Evolutionary conservation across 2,113 vertebrate species (phyloP), one percentile per base, ranked within the genome.

Genomic region (Ornithorhynchus anatinus): DNA sequence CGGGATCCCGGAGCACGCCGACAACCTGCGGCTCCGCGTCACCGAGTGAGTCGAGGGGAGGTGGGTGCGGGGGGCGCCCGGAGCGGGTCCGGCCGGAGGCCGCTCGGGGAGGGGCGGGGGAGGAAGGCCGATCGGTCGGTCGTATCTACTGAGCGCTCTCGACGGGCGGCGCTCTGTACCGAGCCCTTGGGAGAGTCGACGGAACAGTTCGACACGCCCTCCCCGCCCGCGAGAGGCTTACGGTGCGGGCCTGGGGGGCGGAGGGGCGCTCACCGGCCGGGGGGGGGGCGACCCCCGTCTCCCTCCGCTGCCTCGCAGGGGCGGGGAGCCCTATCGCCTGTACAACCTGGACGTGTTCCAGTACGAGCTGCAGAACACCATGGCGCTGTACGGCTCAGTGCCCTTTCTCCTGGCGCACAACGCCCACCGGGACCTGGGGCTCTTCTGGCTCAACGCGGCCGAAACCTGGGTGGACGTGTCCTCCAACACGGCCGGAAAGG

Each of bases 321-420:
- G 89, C n/a, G 95, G 95, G 13, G 97, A 98, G 51, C 96, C 96
- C 0, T 98, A 97, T 60, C 93, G 96, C 1, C 93, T 98, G 6
- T 97, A 96, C 72, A 98, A 98, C 77, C 82, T 99, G 84, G 97
- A 99, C 17, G 97, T 99, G 35, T 99, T 98, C 92, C 96, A 98
- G 84, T 99, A 98, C 2, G 97, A 99, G 80, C 78, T 99, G 3
- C 89, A 92, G 79, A 97, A 94, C 59, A 94, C 94, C 19, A 99
- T 99, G 97, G 96, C 97, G 0, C 91, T 98, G 2, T 99, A 98
- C 0, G 96, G 96, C 0, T 88, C 96, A 0, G 95, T 98, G 3
- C 97, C 97, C 0, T 88, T 97, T n/a, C 92, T 98, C 42, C 71
- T 98, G 42, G 95, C 96, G 1, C 97, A 97, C 86, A 95, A 81